These are phyloP conservation scores for Parapristionchus giblindavisi DNA, from an alignment of 2,888 invertebrate species.

Conservation along the genomic window DNA sequence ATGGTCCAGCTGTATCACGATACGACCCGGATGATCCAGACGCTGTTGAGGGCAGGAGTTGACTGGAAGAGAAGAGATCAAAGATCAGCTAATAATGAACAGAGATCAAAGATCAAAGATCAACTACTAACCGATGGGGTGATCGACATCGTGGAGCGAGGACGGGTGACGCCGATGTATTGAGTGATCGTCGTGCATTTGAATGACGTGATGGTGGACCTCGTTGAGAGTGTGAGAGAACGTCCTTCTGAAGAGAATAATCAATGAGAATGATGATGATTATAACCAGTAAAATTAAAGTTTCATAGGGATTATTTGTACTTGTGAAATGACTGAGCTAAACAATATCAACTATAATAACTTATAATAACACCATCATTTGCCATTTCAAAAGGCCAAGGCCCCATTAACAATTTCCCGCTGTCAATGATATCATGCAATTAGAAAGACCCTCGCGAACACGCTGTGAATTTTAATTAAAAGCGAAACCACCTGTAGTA, in stretches of 20 bases:
- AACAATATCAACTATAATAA: neutral
- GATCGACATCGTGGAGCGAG: constrained; percentile 53
- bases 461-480: no score
- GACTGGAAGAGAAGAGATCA: constrained; percentile 8
- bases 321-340: no score
- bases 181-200: constrained; percentile 47
- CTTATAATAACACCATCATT: neutral
- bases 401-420: no score
- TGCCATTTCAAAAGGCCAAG: no score
- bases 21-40: constrained; percentile 9
- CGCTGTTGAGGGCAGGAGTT: constrained; percentile 26
- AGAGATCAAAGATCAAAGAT: neutral
- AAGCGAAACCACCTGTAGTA: no score
- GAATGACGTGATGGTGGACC: constrained; percentile 42
- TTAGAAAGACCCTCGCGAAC: no score
- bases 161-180: constrained; percentile 58
- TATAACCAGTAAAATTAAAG: no score
- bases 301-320: no score
- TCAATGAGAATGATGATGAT: no score
- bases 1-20: neutral
- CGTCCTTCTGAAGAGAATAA: constrained; percentile 49
- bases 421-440: no score
- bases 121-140: constrained; percentile 39
- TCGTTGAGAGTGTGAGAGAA: constrained; percentile 42
- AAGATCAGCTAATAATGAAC: neutral